A percentile compares a stretch with the other conserved stretches of the same genome.
Evolutionary conservation across 2,888 invertebrate genomes (phyloP).

Genomic region (Odontothrips loti): DNA sequence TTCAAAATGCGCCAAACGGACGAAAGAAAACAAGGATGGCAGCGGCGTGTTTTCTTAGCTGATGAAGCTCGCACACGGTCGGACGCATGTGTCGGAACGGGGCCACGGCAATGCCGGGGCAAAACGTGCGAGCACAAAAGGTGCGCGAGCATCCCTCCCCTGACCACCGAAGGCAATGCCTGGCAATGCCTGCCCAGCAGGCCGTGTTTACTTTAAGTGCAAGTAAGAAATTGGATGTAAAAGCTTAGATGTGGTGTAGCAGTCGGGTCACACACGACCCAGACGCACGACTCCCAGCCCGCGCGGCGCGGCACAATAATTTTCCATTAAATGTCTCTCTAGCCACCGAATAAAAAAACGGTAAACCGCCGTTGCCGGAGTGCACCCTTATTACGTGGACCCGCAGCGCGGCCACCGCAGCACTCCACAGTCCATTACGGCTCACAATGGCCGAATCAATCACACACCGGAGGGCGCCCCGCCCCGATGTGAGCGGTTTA

Average conservation of each 20-base stretch:
- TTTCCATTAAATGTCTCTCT: background rate
- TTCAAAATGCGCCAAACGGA: background rate
- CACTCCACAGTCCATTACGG: slow-evolving; percentile 18
- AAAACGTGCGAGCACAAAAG: too few species aligned
- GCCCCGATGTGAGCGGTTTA: background rate
- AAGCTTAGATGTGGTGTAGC: too few species aligned
- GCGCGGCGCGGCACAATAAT: background rate
- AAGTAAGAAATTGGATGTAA: too few species aligned
- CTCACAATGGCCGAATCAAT: slow-evolving; percentile 24
- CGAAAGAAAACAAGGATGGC: background rate
- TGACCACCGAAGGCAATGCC: too few species aligned
- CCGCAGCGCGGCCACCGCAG: background rate
- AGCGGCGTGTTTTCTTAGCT: background rate
- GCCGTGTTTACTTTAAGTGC: too few species aligned
- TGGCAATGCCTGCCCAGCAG: too few species aligned
- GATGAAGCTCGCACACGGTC: background rate
- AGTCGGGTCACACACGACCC: too few species aligned
- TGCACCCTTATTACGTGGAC: background rate
- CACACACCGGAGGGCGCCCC: background rate
- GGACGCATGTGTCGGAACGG: background rate
- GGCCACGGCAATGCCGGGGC: too few species aligned
- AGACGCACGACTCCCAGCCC: too few species aligned
- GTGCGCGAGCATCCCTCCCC: too few species aligned
- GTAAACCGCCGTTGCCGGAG: too few species aligned
- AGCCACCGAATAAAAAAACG: background rate